Conservation (phyloP, 2,797 vertebrate species). For the Ctenopoma multispine region DNA sequence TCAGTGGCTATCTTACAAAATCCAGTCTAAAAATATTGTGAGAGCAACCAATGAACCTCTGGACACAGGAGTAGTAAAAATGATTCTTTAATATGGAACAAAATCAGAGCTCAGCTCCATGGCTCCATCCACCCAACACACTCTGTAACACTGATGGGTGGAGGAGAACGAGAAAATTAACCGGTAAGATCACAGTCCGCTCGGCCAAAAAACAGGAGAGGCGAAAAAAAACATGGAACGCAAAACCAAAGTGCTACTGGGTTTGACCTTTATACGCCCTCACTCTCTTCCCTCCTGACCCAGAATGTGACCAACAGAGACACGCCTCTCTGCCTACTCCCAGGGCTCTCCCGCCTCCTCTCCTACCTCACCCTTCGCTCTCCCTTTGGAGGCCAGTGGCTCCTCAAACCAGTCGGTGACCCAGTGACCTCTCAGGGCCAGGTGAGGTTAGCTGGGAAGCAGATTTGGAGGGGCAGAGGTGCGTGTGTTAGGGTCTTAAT, state of each 20-base stretch:
- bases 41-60: constrained; percentile 43
- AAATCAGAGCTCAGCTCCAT: constrained; percentile 89
- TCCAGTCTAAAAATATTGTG: background rate
- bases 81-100: constrained; percentile 88
- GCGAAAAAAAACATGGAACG: constrained; percentile 86
- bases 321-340: constrained; percentile 55
- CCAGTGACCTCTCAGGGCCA: constrained; percentile 38
- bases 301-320: constrained; percentile 43
- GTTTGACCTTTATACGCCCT: constrained; percentile 69
- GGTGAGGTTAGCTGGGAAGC: constrained; percentile 38
- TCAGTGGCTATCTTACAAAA: background rate
- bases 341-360: constrained; percentile 71
- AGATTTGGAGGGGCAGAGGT: constrained; percentile 55
- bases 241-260: constrained; percentile 80
- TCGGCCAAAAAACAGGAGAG: constrained; percentile 90
- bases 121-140: constrained; percentile 84
- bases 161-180: constrained; percentile 82
- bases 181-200: constrained; percentile 87
- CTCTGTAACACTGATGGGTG: constrained; percentile 84
- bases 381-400: constrained; percentile 20
- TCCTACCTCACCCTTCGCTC: constrained; percentile 24
- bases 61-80: constrained; percentile 80
- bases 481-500: constrained; percentile 24
- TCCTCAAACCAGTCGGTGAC: constrained; percentile 40
- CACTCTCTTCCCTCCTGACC: constrained; percentile 49